Evolutionary conservation across 2,113 vertebrate genomes (phyloP), one percentile per base, ranked within the genome.

Genomic region (Apus apus): DNA sequence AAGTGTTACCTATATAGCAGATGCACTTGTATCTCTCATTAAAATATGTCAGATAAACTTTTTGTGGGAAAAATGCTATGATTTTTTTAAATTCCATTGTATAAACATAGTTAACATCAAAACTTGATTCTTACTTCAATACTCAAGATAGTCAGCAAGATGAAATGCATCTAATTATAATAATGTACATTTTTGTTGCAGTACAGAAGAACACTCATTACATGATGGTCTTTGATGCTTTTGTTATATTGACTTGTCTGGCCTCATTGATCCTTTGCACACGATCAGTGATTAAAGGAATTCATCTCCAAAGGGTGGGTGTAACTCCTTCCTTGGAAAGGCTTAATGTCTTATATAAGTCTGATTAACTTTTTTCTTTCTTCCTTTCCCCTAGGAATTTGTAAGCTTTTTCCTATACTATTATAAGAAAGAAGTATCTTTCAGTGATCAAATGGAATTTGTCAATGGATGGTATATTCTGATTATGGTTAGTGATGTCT

Each of bases 391-490:
- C 48, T 95, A 99, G 99, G 99, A 99, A 95, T 99, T 99, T 96
- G 98, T 97, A 72, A 93, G 58, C 12, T 99, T 99, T 96, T 98
- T 98, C 80, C 96, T 97, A 1, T 92, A 97, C 34, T 97, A 98
- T 92, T 98, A 98, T 88, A 98, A 98, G 86, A 99, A 98, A 96
- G 95, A 88, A 15, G 98, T 99, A 85, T 96, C 98, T 26, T 98
- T 98, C 97, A 98, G 97, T 30, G 99, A 99, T 75, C 98, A 98
- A 86, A 98, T 99, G 98, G 99, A 99, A 97, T 99, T 99, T 97
- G 98, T 99, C 91, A 99, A 99, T 5, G 99, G 99, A 66, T 99
- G 99, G 99, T 99, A 99, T 85, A 98, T 99, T 89, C 97, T 99
- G 77, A 99, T 99, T 94, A 98, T 99, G 11, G 54, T 98, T 77